Base-by-base conservation (phyloP, 2,888 invertebrate genomes). In the Diadegma fenestrale region DNA sequence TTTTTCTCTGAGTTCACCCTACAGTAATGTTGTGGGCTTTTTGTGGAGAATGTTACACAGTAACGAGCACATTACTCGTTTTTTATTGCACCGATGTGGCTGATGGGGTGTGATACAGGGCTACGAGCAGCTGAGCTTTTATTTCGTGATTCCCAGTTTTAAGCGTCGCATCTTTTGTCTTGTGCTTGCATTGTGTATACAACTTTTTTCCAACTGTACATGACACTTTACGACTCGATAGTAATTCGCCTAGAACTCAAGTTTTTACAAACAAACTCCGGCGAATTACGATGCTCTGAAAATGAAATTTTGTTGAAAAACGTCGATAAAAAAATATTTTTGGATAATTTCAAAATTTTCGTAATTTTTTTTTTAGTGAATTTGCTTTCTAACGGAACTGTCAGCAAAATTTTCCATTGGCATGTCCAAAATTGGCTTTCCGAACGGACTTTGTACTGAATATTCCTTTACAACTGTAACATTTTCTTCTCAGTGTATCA, bases 161-260 rank as follows among this genome's bases (percentile, higher is more conserved):
- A 58, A 58, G 26, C 58, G 26, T 26, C 26, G n/a, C n/a, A 58
- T 26, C 58, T 58, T 58, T 58, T 58, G 26, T 58, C 58, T 26
- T 58, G 22, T 12, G 58, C 54, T 58, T 58, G 58, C 26, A 58
- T 58, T 26, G 22, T 26, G 5, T 26, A 7, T 58, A 58, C 12
- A 26, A 7, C 54, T 58, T 12, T 58, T 58, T 58, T 26, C 3
- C 14, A 26, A 58, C 58, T 58, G 26, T 26, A 58, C 58, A 8
- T 26, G 58, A 58, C 22, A 58, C 26, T 58, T 26, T 58, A 58
- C 58, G 26, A 58, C 26, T 58, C 58, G 26, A 58, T 58, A 58
- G 26, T 58, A 58, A 26, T 58, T 58, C 26, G 12, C 12, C 58
- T 14, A 58, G 26, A 26, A 58, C 14, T 22, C 22, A 10, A 14